Percentiles rank a stretch among this genome's conserved stretches.
phyloP scores from a whole-genome alignment of 2,888 invertebrate species.

The Caenorhabditis panamensis region DNA sequence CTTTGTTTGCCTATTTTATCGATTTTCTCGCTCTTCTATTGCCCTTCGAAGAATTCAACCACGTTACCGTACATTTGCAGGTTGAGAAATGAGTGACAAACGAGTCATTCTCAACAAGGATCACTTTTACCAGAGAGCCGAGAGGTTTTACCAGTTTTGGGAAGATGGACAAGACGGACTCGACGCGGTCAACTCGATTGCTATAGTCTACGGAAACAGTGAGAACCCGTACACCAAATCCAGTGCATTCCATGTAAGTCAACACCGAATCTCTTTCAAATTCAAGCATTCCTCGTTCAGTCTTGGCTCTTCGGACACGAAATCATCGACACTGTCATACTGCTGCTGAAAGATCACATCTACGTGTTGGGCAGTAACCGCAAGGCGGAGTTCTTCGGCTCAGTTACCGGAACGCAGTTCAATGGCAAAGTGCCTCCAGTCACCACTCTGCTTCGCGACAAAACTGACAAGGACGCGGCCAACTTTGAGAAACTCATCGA shows the following conservation, averaged over 20 bases:
- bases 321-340: slow-evolving; percentile 94
- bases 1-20: neutral
- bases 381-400: slow-evolving; percentile 95
- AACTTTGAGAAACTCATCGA: slow-evolving; percentile 87
- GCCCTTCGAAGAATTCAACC: neutral
- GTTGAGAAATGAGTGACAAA: slow-evolving; percentile 26
- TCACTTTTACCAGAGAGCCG: slow-evolving; percentile 64
- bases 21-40: neutral
- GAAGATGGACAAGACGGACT: slow-evolving; percentile 81
- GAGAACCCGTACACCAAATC: slow-evolving; percentile 98
- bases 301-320: slow-evolving; percentile 98
- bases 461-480: slow-evolving; percentile 91
- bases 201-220: slow-evolving; percentile 93
- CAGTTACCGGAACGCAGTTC: slow-evolving; percentile 88
- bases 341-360: slow-evolving; percentile 90
- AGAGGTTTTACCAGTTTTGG: slow-evolving; percentile 74
- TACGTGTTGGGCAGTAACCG: slow-evolving; percentile 96
- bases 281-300: slow-evolving; percentile 84
- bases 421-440: slow-evolving; percentile 88
- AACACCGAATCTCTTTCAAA: neutral
- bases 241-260: slow-evolving; percentile 90
- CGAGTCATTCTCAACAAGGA: slow-evolving; percentile 60
- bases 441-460: slow-evolving; percentile 91
- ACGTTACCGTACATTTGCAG: neutral
- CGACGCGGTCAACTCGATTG: slow-evolving; percentile 90